phyloP scores from a whole-genome alignment of 2,797 vertebrate genomes.

The Tinamus major region DNA sequence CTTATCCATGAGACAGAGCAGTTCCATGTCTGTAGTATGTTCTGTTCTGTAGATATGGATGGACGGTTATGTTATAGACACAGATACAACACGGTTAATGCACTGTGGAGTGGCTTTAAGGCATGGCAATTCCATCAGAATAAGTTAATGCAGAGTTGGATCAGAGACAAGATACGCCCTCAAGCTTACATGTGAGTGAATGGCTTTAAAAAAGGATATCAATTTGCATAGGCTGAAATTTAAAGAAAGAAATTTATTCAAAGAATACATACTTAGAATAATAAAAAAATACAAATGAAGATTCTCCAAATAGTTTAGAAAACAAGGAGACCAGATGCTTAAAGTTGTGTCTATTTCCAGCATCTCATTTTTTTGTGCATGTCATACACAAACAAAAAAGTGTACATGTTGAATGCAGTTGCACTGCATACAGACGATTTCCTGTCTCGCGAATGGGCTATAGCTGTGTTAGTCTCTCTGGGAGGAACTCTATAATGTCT shows the following conservation, averaged over 20 bases:
- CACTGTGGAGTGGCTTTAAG: constrained; percentile 5
- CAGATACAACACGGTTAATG: not conserved
- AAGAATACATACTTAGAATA: not conserved
- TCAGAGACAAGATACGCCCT: not conserved
- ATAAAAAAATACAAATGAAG: not conserved
- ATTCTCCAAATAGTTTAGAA: not conserved
- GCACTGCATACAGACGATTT: constrained; percentile 18
- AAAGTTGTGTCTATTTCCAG: not conserved
- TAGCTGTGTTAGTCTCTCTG: not conserved
- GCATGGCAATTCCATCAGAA: not conserved
- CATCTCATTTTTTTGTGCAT: constrained; percentile 8
- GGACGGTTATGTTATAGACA: not conserved
- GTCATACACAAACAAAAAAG: constrained; percentile 1
- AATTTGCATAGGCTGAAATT: not conserved
- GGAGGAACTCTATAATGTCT: constrained; percentile 3
- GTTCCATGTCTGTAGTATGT: not conserved
- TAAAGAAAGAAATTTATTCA: not conserved
- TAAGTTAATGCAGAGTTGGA: not conserved
- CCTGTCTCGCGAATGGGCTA: not conserved
- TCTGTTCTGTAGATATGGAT: not conserved
- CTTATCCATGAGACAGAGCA: not conserved
- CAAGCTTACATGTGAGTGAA: not conserved
- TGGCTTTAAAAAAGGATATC: not conserved
- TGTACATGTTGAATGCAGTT: not conserved
- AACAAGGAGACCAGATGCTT: not conserved